phyloP scores from a whole-genome alignment of 2,113 vertebrate genomes.

The Labeo catla region DNA sequence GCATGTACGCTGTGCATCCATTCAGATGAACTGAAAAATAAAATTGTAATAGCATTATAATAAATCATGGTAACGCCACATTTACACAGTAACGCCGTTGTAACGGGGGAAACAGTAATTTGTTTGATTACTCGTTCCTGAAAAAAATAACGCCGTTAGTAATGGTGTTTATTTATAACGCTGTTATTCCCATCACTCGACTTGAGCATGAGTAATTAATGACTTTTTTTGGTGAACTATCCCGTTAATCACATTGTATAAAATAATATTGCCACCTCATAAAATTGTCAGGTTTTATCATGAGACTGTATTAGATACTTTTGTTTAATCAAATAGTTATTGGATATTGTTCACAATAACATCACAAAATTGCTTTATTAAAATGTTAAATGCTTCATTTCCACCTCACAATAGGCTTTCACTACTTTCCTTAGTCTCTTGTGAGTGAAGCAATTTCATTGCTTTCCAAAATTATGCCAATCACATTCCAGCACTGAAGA shows the following conservation, averaged over 20 bases:
- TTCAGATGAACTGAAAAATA: too few relatives aligned
- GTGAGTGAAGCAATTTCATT: neutral
- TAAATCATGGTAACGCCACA: too few relatives aligned
- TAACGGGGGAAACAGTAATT: too few relatives aligned
- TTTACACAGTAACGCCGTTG: too few relatives aligned
- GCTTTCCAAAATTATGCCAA: neutral
- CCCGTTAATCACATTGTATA: neutral
- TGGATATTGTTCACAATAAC: neutral
- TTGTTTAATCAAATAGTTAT: neutral
- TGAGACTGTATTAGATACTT: neutral
- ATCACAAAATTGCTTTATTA: neutral
- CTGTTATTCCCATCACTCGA: too few relatives aligned
- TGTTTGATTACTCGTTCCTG: too few relatives aligned
- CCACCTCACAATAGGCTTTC: neutral
- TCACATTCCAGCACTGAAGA: slow-evolving; percentile 7
- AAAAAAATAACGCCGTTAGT: too few relatives aligned
- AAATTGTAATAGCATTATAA: too few relatives aligned
- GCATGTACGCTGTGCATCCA: too few relatives aligned
- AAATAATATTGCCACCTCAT: neutral
- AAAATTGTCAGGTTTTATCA: neutral
- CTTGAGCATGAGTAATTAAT: too few relatives aligned
- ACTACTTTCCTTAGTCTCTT: neutral
- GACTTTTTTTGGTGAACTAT: too few relatives aligned
- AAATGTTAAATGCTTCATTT: neutral
- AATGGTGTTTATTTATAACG: too few relatives aligned